Evolutionary conservation across 1,140 invertebrate genomes (phyloP).

Genomic region (Homalodisca vitripennis): DNA sequence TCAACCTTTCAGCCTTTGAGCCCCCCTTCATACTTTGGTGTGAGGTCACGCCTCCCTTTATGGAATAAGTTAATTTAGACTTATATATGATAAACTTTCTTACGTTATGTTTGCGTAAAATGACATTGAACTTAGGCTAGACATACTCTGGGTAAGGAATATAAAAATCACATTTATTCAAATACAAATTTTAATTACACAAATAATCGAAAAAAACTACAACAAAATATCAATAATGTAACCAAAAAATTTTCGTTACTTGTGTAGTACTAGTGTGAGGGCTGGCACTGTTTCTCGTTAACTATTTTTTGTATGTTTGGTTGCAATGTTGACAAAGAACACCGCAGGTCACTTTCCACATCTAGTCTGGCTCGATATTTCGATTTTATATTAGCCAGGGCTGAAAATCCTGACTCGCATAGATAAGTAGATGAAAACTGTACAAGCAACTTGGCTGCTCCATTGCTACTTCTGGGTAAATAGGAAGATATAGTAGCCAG

Average conservation of each 20-base stretch:
- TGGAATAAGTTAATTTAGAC: not conserved
- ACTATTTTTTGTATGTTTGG: constrained; percentile 30
- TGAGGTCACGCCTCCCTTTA: not conserved
- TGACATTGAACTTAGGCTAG: not conserved
- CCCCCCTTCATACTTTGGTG: not conserved
- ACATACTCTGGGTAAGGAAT: not conserved
- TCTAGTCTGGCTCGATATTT: constrained; percentile 31
- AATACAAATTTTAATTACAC: not conserved
- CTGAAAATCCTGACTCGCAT: constrained; percentile 37
- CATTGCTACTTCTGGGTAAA: constrained; percentile 28
- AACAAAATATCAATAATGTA: not conserved
- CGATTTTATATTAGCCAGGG: constrained; percentile 37
- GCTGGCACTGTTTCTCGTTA: constrained; percentile 34
- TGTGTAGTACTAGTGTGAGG: no score
- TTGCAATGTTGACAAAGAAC: constrained; percentile 32
- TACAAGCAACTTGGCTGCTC: constrained; percentile 30
- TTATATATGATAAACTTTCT: not conserved
- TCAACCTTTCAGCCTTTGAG: not conserved
- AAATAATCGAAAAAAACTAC: not conserved
- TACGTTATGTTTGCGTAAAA: not conserved
- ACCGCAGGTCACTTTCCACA: constrained; percentile 27
- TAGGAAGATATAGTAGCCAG: constrained; percentile 28
- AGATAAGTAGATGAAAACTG: constrained; percentile 37
- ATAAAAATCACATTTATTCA: not conserved
- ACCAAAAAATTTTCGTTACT: not conserved